Evolutionary conservation across 2,888 invertebrate genomes (phyloP).

Genomic region (Netelia melanura): DNA sequence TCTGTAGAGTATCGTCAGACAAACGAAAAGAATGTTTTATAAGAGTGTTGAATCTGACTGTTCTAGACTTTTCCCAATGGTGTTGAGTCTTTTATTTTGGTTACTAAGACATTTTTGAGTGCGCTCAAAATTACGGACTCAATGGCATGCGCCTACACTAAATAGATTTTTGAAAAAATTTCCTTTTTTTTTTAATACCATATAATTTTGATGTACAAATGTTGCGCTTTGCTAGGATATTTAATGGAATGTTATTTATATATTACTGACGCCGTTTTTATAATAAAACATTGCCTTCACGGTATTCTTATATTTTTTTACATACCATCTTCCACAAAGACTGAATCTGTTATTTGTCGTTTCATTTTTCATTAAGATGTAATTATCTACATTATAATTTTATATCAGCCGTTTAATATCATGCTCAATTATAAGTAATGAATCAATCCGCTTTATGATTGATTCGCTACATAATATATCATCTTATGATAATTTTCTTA

Average conservation of each 20-base stretch:
- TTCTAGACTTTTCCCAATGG: constrained; percentile 3
- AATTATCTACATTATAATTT: no score
- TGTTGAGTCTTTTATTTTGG: background rate
- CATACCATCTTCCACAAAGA: background rate
- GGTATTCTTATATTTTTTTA: background rate
- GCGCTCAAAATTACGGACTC: background rate
- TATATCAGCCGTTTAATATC: no score
- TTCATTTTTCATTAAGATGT: no score
- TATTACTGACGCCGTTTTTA: constrained; percentile 13
- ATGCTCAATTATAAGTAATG: no score
- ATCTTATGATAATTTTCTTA: no score
- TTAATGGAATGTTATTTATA: constrained; percentile 1
- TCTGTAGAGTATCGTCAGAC: constrained; percentile 79
- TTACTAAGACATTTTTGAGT: constrained; percentile 5
- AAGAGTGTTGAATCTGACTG: background rate
- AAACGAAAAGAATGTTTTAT: background rate
- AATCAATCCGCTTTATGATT: no score
- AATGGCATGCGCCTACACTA: background rate
- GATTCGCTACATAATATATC: no score
- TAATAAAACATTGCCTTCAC: background rate
- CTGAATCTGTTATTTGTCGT: no score
- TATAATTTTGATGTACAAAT: constrained; percentile 10
- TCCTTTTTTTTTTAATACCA: background rate
- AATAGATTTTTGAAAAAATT: constrained; percentile 17
- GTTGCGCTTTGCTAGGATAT: constrained; percentile 20